phyloP scores from a whole-genome alignment of 2,888 invertebrate genomes.

The Agrotis ipsilon region DNA sequence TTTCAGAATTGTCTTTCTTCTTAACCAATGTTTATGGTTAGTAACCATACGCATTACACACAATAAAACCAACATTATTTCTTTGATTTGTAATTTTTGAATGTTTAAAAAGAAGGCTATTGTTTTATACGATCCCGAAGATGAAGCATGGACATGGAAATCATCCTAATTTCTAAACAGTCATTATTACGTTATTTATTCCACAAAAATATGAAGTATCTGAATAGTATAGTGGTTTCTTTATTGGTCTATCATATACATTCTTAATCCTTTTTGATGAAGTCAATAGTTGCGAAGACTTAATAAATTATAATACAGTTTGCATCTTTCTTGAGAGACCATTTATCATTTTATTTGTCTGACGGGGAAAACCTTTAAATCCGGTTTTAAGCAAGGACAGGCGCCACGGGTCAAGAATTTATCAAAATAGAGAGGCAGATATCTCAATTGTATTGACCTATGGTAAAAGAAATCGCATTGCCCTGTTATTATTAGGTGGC shows the following conservation, averaged over 20 bases:
- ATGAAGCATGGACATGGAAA: not conserved
- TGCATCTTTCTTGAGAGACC: constrained; percentile 16
- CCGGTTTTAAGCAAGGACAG: constrained; percentile 51
- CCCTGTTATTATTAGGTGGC: not conserved
- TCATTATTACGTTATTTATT: not conserved
- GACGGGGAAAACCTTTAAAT: constrained; percentile 15
- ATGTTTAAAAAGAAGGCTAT: constrained; percentile 18
- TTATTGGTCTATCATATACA: not conserved
- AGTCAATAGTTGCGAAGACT: constrained; percentile 13
- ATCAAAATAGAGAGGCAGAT: constrained; percentile 26
- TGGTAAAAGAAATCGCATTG: constrained; percentile 6
- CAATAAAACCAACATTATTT: no score
- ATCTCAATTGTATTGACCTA: constrained; percentile 16
- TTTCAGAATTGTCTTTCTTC: no score
- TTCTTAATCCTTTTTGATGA: not conserved
- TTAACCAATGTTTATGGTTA: no score
- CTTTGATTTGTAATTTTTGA: not conserved
- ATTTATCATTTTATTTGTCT: constrained; percentile 22
- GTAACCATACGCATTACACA: not conserved
- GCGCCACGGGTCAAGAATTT: constrained; percentile 8
- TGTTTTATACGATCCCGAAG: not conserved
- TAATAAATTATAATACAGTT: constrained; percentile 2
- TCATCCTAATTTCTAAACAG: not conserved
- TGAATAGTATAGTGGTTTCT: not conserved
- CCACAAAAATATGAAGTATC: not conserved